Evolutionary conservation across 2,888 invertebrate species (phyloP).

Genomic region (Campoletis raptor): DNA sequence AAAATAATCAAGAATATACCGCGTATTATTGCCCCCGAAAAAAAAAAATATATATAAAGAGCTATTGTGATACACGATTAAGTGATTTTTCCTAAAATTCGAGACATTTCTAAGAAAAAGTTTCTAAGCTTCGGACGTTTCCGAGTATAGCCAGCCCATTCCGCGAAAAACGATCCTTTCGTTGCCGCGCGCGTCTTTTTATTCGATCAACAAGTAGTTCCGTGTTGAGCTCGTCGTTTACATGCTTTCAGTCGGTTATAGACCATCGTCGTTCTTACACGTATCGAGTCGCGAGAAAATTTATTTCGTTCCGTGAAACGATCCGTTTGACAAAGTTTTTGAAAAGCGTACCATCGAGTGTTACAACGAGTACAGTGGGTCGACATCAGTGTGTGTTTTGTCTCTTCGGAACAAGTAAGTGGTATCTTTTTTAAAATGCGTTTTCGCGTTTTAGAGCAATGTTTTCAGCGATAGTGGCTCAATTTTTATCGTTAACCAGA

Average conservation of each 20-base stretch:
- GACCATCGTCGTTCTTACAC: background rate
- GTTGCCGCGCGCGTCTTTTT: constrained; percentile 10
- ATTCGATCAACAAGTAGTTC: constrained; percentile 76
- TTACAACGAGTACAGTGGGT: background rate
- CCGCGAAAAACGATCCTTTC: background rate
- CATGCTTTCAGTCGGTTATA: constrained; percentile 5
- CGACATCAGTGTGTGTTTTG: background rate
- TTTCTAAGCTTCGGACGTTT: background rate
- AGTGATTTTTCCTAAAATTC: background rate
- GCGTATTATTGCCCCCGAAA: background rate
- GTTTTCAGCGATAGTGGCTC: background rate
- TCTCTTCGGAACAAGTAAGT: background rate
- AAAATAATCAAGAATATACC: background rate
- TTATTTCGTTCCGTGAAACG: background rate
- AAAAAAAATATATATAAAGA: background rate
- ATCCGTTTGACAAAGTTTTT: background rate
- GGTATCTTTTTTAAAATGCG: background rate
- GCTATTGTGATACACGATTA: background rate
- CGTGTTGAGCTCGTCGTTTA: constrained; percentile 38
- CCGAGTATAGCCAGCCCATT: background rate
- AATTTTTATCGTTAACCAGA: background rate
- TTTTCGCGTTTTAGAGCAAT: background rate
- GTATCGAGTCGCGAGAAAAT: background rate
- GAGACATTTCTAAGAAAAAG: background rate
- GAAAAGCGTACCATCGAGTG: background rate